These are phyloP conservation scores for Malurus alboscapulatus DNA, from an alignment of 2,113 vertebrate genomes.

Conservation along the genomic window DNA sequence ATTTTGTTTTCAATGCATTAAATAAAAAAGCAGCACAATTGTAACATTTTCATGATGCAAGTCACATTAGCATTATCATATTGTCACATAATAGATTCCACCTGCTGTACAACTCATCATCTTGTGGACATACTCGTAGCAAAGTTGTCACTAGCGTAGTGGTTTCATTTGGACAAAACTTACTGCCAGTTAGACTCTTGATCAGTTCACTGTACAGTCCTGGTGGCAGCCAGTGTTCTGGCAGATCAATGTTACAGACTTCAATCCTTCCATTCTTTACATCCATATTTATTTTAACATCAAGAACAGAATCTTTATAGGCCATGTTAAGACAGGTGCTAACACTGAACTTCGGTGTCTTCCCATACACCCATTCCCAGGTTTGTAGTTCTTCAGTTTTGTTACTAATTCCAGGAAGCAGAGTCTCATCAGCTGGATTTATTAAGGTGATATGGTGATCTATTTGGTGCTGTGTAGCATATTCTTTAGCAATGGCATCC, in stretches of 20 bases:
- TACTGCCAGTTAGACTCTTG: conserved; percentile 75
- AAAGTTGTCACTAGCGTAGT: conserved; percentile 40
- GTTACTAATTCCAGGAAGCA: conserved; percentile 79
- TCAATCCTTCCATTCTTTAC: conserved; percentile 85
- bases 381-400: conserved; percentile 77
- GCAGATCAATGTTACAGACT: conserved; percentile 73
- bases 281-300: conserved; percentile 75
- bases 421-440: conserved; percentile 80
- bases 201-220: conserved; percentile 70
- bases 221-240: conserved; percentile 79
- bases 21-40: not conserved
- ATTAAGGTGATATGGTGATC: conserved; percentile 66
- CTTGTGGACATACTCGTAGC: conserved; percentile 59
- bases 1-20: conserved; percentile 27
- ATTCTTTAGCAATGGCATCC: conserved; percentile 80
- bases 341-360: conserved; percentile 87
- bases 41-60: not conserved
- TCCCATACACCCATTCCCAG: conserved; percentile 95
- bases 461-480: conserved; percentile 73
- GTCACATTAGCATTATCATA: conserved; percentile 81
- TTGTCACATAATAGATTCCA: conserved; percentile 80
- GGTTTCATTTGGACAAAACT: conserved; percentile 78
- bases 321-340: conserved; percentile 72
- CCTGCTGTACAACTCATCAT: conserved; percentile 66
- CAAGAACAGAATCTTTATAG: conserved; percentile 47